Evolutionary conservation across 2,797 vertebrate species (phyloP).

Genomic region (Melanotaenia boesemani): DNA sequence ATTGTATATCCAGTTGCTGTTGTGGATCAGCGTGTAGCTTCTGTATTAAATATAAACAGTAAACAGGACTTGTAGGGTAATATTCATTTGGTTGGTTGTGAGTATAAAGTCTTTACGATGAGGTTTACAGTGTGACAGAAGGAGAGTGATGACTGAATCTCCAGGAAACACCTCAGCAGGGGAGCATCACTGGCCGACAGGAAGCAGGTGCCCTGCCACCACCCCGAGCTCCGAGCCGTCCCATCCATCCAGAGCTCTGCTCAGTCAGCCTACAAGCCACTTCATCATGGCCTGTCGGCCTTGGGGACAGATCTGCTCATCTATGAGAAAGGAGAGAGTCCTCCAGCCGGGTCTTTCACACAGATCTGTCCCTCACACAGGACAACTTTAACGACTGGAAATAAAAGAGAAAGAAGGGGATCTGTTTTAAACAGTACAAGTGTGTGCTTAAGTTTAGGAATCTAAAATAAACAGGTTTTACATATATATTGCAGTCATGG

Average conservation of each 20-base stretch:
- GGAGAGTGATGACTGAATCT: conserved; percentile 46
- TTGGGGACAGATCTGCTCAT: no score
- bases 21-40: no score
- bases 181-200: neutral
- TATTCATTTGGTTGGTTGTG: neutral
- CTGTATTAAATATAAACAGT: neutral
- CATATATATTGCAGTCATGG: no score
- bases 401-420: no score
- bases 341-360: neutral
- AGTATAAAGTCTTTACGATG: conserved; percentile 28
- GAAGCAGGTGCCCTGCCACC: conserved; percentile 7
- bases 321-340: no score
- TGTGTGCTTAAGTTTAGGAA: neutral
- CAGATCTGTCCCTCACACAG: neutral
- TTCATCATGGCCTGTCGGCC: conserved; percentile 71
- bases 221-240: no score
- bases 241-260: conserved; percentile 63
- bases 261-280: conserved; percentile 55
- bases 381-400: neutral
- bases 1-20: no score
- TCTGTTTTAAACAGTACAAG: no score
- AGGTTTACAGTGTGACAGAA: neutral
- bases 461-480: no score
- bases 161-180: conserved; percentile 53
- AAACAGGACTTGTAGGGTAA: neutral